A percentile compares a stretch with the other conserved stretches of the same genome.
Evolutionary conservation across 1,140 invertebrate genomes (phyloP).

Genomic region (Eriosoma lanigerum): DNA sequence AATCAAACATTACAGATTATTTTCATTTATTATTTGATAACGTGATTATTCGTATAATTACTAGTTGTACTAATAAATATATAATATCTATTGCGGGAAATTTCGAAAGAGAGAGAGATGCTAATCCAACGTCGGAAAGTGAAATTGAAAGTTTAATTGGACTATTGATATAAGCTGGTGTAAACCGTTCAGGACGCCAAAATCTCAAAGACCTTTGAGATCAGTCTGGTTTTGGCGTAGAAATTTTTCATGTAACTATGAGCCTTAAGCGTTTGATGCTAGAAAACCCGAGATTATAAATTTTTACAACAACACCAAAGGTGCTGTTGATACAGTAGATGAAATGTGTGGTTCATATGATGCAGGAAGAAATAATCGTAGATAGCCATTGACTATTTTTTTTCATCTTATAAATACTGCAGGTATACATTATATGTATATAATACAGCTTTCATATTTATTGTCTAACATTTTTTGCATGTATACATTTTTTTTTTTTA

Average conservation of each 20-base stretch:
- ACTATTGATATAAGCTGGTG: constrained; percentile 52
- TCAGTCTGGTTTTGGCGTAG: constrained; percentile 54
- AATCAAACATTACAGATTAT: constrained; percentile 23
- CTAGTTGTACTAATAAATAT: constrained; percentile 42
- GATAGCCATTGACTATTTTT: constrained; percentile 51
- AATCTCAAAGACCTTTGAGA: constrained; percentile 56
- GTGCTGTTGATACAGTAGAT: constrained; percentile 24
- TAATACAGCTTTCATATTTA: constrained; percentile 19
- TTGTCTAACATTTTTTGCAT: constrained; percentile 8
- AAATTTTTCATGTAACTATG: constrained; percentile 54
- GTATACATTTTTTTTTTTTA: constrained; percentile 14
- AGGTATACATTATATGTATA: constrained; percentile 11
- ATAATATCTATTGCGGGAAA: background rate
- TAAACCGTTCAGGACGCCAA: constrained; percentile 52
- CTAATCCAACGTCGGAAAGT: constrained; percentile 15
- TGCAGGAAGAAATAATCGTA: constrained; percentile 4
- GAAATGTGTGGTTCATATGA: constrained; percentile 52
- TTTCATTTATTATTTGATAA: constrained; percentile 41
- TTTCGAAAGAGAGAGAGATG: constrained; percentile 36
- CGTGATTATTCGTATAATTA: constrained; percentile 43
- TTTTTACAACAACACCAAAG: constrained; percentile 55
- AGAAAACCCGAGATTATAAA: constrained; percentile 56
- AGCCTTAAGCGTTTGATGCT: constrained; percentile 54
- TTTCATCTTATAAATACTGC: constrained; percentile 13
- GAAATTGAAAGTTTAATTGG: constrained; percentile 53